Base-by-base conservation (phyloP, 2,113 vertebrate genomes). In the Psettodes erumei region DNA sequence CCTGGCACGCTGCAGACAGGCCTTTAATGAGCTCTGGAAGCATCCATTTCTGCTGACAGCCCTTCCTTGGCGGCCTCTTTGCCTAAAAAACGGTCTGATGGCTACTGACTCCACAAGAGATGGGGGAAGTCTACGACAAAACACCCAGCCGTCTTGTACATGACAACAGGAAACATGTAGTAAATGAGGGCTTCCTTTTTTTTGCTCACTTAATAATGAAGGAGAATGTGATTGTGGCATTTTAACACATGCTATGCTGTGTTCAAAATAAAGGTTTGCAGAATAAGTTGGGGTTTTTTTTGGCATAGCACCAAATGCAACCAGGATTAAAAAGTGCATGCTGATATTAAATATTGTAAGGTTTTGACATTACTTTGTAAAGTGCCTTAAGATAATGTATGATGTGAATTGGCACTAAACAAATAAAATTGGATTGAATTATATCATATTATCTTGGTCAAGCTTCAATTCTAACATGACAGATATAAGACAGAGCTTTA, bases 11-110 rank as follows among this genome's bases (percentile, higher is more conserved):
- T 9, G 72, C 88, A 85, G 89, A 90, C 88, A 90, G 88, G 64
- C 69, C 77, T 90, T 90, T 93, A 91, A 93, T 91, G 91, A 90
- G 88, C 83, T 88, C 85, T 73, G 86, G 90, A 89, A 88, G 82
- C 86, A 85, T 82, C 81, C 87, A 63, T 85, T 87, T 88, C 84
- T 56, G 55, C 83, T 88, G 91, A 89, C 90, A 92, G 86, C 72
- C 75, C 56, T 89, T 86, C 83, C 88, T 88, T 77, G 45, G 75
- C 53, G 62, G 85, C 82, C 72, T 69, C 76, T 82, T 89, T 85
- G 86, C 81, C 84, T 75, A 78, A 89, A n/a, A 89, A 89, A 73
- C 25, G 47, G 54, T 85, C 79, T 75, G 71, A 75, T 16, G 71
- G 74, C 60, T 35, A 16, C 42, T 28, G 67, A 58, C 77, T 79